Evolutionary conservation across 37 sponge, comb jelly and placozoan species (phyloP).

Genomic region (Tethya wilhelma): DNA sequence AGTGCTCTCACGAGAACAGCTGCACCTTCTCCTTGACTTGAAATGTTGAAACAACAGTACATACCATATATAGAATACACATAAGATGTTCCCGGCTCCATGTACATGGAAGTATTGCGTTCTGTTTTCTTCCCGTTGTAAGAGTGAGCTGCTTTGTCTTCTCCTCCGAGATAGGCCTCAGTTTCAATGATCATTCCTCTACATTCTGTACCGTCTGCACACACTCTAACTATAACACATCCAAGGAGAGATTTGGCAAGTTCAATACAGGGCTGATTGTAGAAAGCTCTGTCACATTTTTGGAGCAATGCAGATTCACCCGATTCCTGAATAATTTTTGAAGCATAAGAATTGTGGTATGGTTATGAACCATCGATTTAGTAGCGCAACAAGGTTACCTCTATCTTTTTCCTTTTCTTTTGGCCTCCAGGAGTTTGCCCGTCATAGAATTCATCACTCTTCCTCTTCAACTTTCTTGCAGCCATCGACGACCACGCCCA

Average conservation of each 20-base stretch:
- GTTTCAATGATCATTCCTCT: constrained; percentile 85
- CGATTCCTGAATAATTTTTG: too few species aligned
- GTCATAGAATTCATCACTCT: constrained; percentile 27
- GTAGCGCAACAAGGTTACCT: too few species aligned
- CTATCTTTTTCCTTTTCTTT: too few species aligned
- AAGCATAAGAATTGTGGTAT: too few species aligned
- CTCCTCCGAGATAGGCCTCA: constrained; percentile 91
- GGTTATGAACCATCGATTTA: too few species aligned
- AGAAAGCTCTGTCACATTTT: constrained; percentile 55
- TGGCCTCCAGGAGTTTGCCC: not conserved
- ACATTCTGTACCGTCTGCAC: constrained; percentile 15
- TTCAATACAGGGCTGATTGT: constrained; percentile 53
- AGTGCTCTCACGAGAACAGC: constrained; percentile 89
- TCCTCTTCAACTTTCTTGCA: constrained; percentile 23
- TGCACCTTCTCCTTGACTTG: constrained; percentile 86
- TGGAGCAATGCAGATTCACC: not conserved
- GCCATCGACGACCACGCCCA: not conserved
- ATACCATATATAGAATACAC: constrained; percentile 92
- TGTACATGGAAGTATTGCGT: constrained; percentile 88
- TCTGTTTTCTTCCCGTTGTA: constrained; percentile 59
- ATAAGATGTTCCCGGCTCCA: constrained; percentile 89
- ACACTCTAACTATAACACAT: constrained; percentile 52
- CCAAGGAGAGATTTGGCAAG: constrained; percentile 82
- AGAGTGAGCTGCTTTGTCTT: constrained; percentile 92
- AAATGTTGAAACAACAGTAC: constrained; percentile 85